These are phyloP conservation scores for Pseudopleuronectes americanus DNA, from an alignment of 2,797 vertebrate species.

Conservation along the genomic window DNA sequence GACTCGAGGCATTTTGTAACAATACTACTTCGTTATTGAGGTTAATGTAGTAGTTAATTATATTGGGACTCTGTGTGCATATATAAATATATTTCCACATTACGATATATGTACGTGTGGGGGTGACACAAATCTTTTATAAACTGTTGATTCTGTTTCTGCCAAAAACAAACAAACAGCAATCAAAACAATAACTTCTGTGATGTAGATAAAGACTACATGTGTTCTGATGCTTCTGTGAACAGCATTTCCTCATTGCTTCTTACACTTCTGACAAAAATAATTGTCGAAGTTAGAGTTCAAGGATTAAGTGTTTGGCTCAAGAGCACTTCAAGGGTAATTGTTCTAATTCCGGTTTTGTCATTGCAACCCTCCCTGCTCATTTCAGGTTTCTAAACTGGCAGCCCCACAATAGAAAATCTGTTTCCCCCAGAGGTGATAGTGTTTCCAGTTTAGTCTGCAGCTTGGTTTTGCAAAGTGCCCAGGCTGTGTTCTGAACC, in stretches of 20 bases:
- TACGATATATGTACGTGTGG: too few species aligned
- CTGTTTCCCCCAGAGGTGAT: slow-evolving; percentile 3
- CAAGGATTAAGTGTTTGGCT: slow-evolving; percentile 5
- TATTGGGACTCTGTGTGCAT: too few species aligned
- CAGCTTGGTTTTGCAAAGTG: slow-evolving; percentile 16
- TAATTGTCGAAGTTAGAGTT: not conserved
- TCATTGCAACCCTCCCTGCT: slow-evolving; percentile 5
- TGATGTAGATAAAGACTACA: too few species aligned
- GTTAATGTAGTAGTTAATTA: too few species aligned
- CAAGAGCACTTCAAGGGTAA: slow-evolving; percentile 16
- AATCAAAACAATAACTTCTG: too few species aligned
- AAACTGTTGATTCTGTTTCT: too few species aligned
- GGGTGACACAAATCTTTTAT: too few species aligned
- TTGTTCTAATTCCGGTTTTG: slow-evolving; percentile 11
- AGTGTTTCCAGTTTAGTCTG: slow-evolving; percentile 13
- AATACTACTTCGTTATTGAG: not conserved
- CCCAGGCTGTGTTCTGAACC: slow-evolving; percentile 1
- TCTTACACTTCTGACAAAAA: too few species aligned
- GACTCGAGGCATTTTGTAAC: slow-evolving; percentile 19
- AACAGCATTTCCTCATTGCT: not conserved
- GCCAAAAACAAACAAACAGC: too few species aligned
- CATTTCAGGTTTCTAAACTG: slow-evolving; percentile 14
- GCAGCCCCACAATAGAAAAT: slow-evolving; percentile 2
- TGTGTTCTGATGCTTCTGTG: not conserved
- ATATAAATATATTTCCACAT: too few species aligned